A percentile compares a stretch with the other conserved stretches of the same genome.
Evolutionary conservation across 2,113 vertebrate genomes (phyloP).

Genomic region (Carlito syrichta): DNA sequence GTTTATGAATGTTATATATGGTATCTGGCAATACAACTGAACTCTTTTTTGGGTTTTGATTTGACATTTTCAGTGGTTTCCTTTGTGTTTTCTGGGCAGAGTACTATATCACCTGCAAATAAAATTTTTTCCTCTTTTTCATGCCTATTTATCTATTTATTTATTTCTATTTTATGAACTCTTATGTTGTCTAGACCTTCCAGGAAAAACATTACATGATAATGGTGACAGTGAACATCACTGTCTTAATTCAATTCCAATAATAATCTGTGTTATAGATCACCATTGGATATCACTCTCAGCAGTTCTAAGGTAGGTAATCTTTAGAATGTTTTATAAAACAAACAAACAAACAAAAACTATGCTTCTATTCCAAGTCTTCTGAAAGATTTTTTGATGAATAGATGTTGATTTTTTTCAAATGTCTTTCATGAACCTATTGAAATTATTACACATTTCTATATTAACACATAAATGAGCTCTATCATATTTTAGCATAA

Average conservation of each 20-base stretch:
- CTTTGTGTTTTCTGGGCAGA: neutral
- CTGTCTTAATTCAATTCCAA: neutral
- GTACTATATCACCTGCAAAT: neutral
- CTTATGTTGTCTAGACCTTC: neutral
- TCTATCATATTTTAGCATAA: neutral
- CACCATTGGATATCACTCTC: neutral
- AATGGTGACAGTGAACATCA: neutral
- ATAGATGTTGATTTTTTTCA: neutral
- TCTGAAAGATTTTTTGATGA: neutral
- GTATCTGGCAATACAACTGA: neutral
- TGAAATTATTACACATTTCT: neutral
- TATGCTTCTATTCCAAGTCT: neutral
- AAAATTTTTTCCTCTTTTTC: neutral
- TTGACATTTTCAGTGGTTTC: neutral
- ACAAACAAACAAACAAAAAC: neutral
- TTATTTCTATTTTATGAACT: neutral
- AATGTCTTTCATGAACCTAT: neutral
- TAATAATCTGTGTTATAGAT: neutral
- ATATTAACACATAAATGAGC: neutral
- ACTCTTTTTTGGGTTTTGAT: neutral
- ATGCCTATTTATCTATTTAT: neutral
- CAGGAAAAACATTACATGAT: neutral
- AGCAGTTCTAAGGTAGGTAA: neutral
- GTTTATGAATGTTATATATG: neutral
- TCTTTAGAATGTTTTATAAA: neutral